Base-by-base conservation (phyloP, 30 jellyfish, hydroid and myxozoan genomes). In the Aurelia aurita complex sp. Pacific region DNA sequence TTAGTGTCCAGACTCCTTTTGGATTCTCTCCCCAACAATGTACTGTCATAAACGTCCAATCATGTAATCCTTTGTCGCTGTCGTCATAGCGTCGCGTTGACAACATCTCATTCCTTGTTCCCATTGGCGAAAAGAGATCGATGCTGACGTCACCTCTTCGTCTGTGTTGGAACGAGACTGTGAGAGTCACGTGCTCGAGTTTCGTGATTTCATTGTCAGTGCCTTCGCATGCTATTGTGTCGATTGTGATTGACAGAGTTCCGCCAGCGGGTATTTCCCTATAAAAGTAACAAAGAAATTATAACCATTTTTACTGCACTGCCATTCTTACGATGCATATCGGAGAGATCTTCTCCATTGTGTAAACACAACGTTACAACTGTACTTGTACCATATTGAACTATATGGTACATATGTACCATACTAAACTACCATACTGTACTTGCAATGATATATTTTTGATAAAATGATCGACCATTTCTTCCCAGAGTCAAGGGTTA, bases 11-110 rank as follows among this genome's bases (percentile, higher is more conserved):
- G 13, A 95, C 97, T 62, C 99, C 99, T 69, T 95, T 95, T 10
- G 99, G 99, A 74, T 90, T 95, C 73, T 95, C 99, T 0, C 99
- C 99, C 99, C 99, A 95, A 73, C 95, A 78, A 73, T 95, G 99
- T 62, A 95, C 99, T 10, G 99, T 95, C 99, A 95, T 95, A 62
- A 95, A 95, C 19, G 99, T 95, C 99, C 99, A 95, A 73, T 95
- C 99, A 67, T 95, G 99, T 1, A 95, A 85, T 18, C 99, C 99
- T 79, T 96, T 91, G 83, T 96, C 99, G 67, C 97, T 87, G 77
- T 96, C 98, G 90, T 96, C 99, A 79, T 96, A 96, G 52, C 98
- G 95, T 52, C 99, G 96, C 13, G 99, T 90, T 51, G 97, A 87
- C 63, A 96, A 72, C 98, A 96, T 96, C 66, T 90, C 98, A 76